Percentiles rank a stretch among this genome's conserved stretches.
Conservation (phyloP, 1,140 invertebrate species). For the Temnothorax longispinosus region DNA sequence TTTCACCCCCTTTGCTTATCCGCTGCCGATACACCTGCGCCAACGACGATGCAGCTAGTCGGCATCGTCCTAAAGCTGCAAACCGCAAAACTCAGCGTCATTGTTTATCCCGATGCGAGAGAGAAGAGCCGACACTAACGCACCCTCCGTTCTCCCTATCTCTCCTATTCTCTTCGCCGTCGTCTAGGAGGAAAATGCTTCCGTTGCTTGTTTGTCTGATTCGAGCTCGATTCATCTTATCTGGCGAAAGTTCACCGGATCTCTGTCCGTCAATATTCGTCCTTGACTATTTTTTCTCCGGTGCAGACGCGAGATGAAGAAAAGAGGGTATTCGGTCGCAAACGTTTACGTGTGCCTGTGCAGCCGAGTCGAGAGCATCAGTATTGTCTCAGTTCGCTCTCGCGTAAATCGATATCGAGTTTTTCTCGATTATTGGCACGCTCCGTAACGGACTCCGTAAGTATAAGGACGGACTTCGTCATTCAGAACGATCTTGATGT, state of each 20-base stretch:
- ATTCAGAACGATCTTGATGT: constrained; percentile 59
- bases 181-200: neutral
- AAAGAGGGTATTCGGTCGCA: constrained; percentile 14
- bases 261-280: constrained; percentile 10
- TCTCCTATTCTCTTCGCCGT: constrained; percentile 10
- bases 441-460: constrained; percentile 46
- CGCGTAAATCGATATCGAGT: constrained; percentile 49
- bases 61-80: constrained; percentile 29
- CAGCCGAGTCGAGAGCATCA: constrained; percentile 18
- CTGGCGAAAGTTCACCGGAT: neutral
- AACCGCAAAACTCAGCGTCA: constrained; percentile 46
- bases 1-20: constrained; percentile 44
- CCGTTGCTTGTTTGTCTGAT: neutral
- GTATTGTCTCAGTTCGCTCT: constrained; percentile 48
- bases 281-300: neutral
- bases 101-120: constrained; percentile 32
- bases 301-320: neutral
- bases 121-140: constrained; percentile 32
- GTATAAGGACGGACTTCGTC: constrained; percentile 46
- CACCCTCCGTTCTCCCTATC: constrained; percentile 46
- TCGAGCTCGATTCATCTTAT: neutral
- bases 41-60: constrained; percentile 49
- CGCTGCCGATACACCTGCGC: constrained; percentile 49
- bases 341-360: constrained; percentile 13
- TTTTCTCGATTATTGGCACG: constrained; percentile 36